Percentiles rank a stretch among this genome's conserved stretches.
phyloP scores from a whole-genome alignment of 2,113 vertebrate genomes.

The Parotia lawesii region DNA sequence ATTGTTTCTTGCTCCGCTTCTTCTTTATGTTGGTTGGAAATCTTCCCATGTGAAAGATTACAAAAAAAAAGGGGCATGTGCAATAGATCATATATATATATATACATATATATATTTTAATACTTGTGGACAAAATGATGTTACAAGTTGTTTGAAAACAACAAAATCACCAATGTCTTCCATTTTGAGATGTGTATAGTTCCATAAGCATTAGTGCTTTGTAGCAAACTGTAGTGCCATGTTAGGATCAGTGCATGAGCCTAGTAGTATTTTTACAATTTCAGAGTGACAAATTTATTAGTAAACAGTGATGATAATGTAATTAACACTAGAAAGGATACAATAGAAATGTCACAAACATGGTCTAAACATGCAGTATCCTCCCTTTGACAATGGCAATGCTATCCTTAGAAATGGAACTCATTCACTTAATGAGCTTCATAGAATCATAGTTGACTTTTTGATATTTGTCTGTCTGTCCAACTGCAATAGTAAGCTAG shows the following conservation, averaged over 20 bases:
- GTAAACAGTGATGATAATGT: constrained; percentile 65
- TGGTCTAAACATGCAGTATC: constrained; percentile 70
- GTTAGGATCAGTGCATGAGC: constrained; percentile 94
- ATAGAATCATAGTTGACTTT: constrained; percentile 9
- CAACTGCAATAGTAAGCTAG: neutral
- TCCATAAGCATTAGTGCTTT: constrained; percentile 94
- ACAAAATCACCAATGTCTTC: constrained; percentile 99
- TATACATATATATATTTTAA: constrained; percentile 92
- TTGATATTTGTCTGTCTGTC: neutral
- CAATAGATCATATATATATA: constrained; percentile 83
- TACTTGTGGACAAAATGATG: constrained; percentile 92
- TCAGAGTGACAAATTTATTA: constrained; percentile 73
- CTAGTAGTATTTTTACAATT: constrained; percentile 87
- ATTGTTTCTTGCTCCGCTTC: constrained; percentile 15
- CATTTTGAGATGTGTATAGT: constrained; percentile 99
- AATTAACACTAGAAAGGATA: constrained; percentile 64
- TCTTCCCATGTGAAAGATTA: constrained; percentile 67
- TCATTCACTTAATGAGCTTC: constrained; percentile 21
- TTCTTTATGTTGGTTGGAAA: constrained; percentile 51
- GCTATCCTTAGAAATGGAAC: constrained; percentile 43
- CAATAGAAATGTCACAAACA: constrained; percentile 37
- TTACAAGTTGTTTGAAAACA: constrained; percentile 99
- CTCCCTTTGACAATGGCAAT: constrained; percentile 66
- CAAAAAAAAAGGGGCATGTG: constrained; percentile 82
- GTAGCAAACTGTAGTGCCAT: constrained; percentile 91